phyloP scores from a whole-genome alignment of 2,888 invertebrate species.

The Parochlus steinenii region DNA sequence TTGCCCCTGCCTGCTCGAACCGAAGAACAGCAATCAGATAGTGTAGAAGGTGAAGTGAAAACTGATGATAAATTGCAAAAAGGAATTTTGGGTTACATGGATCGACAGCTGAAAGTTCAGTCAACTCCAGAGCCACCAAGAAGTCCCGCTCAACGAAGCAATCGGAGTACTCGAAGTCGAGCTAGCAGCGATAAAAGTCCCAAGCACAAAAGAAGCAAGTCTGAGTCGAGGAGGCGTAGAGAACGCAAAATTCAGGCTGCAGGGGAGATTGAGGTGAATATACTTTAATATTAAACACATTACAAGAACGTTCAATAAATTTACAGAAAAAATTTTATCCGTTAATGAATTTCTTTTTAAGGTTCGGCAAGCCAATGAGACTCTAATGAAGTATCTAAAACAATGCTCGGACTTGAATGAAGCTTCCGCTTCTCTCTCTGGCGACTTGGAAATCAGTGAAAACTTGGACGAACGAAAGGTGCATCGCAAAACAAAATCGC shows the following conservation, averaged over 20 bases:
- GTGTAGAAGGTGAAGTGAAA: conserved; percentile 10
- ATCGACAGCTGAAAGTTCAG: conserved; percentile 28
- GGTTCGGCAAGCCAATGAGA: conserved; percentile 30
- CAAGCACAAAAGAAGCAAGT: conserved; percentile 30
- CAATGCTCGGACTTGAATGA: conserved; percentile 32
- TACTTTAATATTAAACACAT: too few relatives aligned
- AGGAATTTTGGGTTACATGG: conserved; percentile 29
- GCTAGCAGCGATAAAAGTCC: conserved; percentile 30
- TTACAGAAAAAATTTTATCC: background rate
- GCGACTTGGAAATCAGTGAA: conserved; percentile 30
- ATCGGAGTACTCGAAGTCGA: conserved; percentile 27
- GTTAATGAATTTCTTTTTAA: background rate
- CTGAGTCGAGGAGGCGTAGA: conserved; percentile 28
- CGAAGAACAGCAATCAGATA: conserved; percentile 5
- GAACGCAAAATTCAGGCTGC: conserved; percentile 30
- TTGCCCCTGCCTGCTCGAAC: background rate
- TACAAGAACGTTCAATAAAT: background rate
- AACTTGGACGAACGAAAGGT: conserved; percentile 29
- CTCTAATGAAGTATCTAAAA: conserved; percentile 29
- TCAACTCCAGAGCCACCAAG: conserved; percentile 28
- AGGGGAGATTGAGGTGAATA: conserved; percentile 31
- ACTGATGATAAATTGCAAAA: conserved; percentile 20
- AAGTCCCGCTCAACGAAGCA: conserved; percentile 30
- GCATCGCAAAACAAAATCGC: conserved; percentile 30
- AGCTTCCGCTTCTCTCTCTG: conserved; percentile 30